Evolutionary conservation across 2,113 vertebrate species (phyloP).

Genomic region (Numida meleagris): DNA sequence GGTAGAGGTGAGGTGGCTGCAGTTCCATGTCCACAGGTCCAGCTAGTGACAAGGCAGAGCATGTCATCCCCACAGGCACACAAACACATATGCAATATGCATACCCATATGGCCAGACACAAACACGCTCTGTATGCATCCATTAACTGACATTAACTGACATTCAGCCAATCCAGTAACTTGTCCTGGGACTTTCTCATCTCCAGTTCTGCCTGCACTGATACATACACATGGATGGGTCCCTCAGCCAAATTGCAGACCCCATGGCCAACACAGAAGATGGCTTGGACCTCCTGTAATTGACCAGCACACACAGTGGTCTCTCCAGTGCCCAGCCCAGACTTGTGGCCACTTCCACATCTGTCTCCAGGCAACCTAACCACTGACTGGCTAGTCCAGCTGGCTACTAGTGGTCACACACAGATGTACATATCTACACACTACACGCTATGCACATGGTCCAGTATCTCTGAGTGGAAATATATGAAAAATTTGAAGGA

Average conservation of each 20-base stretch:
- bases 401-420: not conserved
- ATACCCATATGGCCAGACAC: fast-evolving
- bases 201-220: not conserved
- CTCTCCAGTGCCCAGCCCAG: not conserved
- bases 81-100: fast-evolving
- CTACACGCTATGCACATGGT: not conserved
- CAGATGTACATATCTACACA: fast-evolving
- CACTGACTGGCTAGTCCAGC: fast-evolving
- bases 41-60: not conserved
- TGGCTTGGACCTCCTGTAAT: not conserved
- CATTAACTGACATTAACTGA: not conserved
- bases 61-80: no score
- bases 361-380: not conserved
- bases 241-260: fast-evolving
- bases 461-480: not conserved
- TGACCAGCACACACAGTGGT: not conserved
- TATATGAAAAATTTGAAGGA: no score
- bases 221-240: not conserved
- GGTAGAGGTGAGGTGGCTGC: no score
- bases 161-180: not conserved
- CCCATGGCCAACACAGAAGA: not conserved
- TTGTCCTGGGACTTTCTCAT: not conserved
- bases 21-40: not conserved
- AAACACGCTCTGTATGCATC: not conserved
- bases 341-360: not conserved